Base-by-base conservation (phyloP, 2,113 vertebrate species). In the Lycocorax pyrrhopterus region DNA sequence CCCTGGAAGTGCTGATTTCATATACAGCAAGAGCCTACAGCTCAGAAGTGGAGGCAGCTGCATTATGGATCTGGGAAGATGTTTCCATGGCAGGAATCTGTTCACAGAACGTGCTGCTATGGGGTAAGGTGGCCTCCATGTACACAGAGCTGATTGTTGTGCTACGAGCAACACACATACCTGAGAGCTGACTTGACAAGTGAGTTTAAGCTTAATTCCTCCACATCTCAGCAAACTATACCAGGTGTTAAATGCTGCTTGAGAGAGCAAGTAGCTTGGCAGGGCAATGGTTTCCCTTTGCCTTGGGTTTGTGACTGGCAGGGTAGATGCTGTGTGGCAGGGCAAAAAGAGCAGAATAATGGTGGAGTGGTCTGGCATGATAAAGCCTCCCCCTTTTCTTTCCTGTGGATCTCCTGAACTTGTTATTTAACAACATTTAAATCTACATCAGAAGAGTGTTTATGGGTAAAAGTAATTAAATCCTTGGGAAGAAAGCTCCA, bases 141-240 rank as follows among this genome's bases (percentile, higher is more conserved):
- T 7, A 7, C 32, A 35, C 16, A 69, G 22, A 74, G 29, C 22
- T 30, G 51, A 23, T 67, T 26, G 20, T 32, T 64, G 52, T 53
- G 44, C 37, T 25, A 11, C 5, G 16, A 41, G 41, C 56, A 41
- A 11, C 26, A 4, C 15, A 35, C 0, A 0, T 10, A 35, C 29
- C 26, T 33, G 37, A 83, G 30, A 68, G 37, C 13, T 77, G 53
- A 52, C n/a, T 58, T 88, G 35, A 16, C 35, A 43, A 66, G 17
- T 15, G 63, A 86, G 12, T 30, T 80, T 44, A 47, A 62, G 21
- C 17, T 73, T 32, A 19, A 73, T 93, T 81, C 16, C 19, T 60
- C 32, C 29, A 29, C 23, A 52, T 22, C 11, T 39, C 58, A 68
- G 39, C 7, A 10, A 29, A 7, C 33, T 44, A 7, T 7, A 41